Evolutionary conservation across 1,140 invertebrate genomes (phyloP).

Genomic region (Wiebesia pumilae): DNA sequence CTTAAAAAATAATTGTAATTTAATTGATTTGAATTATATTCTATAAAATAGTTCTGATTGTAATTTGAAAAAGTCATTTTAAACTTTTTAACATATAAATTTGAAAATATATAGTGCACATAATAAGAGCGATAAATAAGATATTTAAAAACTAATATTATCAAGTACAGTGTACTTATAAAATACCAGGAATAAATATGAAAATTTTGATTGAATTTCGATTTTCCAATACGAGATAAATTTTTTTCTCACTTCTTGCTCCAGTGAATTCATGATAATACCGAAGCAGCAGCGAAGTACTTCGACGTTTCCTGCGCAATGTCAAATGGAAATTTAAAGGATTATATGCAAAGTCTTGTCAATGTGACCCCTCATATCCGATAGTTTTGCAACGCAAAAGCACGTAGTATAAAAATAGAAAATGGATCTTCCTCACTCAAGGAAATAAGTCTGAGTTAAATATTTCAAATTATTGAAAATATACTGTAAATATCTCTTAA

Average conservation of each 20-base stretch:
- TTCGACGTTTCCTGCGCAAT: conserved; percentile 20
- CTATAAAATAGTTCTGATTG: too few species aligned
- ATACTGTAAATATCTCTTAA: background rate
- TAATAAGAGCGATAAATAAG: background rate
- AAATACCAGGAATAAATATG: background rate
- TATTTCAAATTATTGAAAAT: background rate
- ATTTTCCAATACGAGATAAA: conserved; percentile 32
- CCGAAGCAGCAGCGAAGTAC: conserved; percentile 4
- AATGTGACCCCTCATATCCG: conserved; percentile 6
- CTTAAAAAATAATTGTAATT: background rate
- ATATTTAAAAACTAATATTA: background rate
- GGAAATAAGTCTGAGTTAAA: background rate
- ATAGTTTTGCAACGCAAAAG: conserved; percentile 22
- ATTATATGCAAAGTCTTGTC: conserved; percentile 47
- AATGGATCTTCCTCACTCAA: background rate
- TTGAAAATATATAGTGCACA: background rate
- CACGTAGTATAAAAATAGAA: conserved; percentile 11
- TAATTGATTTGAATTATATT: background rate
- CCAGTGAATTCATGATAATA: conserved; percentile 24
- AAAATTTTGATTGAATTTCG: conserved; percentile 44
- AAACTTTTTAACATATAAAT: background rate
- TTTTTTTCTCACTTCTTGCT: conserved; percentile 20
- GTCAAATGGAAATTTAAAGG: conserved; percentile 47
- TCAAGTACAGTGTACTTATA: conserved; percentile 9
- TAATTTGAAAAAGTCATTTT: background rate